Base-by-base conservation (phyloP, 2,888 invertebrate genomes). In the Syritta pipiens region DNA sequence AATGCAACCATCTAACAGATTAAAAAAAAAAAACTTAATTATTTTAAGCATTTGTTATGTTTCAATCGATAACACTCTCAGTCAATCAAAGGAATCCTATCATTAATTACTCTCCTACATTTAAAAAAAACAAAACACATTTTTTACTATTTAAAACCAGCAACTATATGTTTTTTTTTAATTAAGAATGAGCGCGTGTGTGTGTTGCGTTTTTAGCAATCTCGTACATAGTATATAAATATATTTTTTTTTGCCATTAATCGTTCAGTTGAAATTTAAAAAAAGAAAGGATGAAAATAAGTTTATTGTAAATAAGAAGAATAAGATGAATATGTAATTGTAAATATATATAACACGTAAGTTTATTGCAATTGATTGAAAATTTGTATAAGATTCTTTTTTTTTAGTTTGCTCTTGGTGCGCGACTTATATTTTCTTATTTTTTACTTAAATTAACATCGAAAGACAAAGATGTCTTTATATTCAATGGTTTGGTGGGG, bases 201-300 rank as follows among this genome's bases (percentile, higher is more conserved):
- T 32, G 55, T 62, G 49, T 74, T 74, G 79, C 79, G 74, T 74
- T 74, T 74, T 67, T 51, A 74, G 74, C 79, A 79, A 74, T 79
- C 62, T 79, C 55, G 49, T 79, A 62, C 32, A 48, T 57, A 22
- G 37, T 40, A 46, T 30, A 24, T 12, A 32, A 37, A 14, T 48
- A 44, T 6, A 12, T 53, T 59, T 60, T 57, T 62, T 7, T 65
- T 76, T 76, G 69, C 76, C 71, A 77, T 77, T 71, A 72, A 51
- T 63, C 57, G 65, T 71, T 76, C 49, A 67, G 37, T 63, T 69
- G 9, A 62, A 69, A 53, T 7, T 44, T 30, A 48, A 40, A 26
- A 20, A 55, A 20, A 65, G 4, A 46, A 37, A 59, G 22, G 69
- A 69, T 30, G 53, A 46, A 24, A 72, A 55, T 71, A 49, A 59